Conservation (phyloP, 2,797 vertebrate genomes). For the Hapalemur alaotrensis region DNA sequence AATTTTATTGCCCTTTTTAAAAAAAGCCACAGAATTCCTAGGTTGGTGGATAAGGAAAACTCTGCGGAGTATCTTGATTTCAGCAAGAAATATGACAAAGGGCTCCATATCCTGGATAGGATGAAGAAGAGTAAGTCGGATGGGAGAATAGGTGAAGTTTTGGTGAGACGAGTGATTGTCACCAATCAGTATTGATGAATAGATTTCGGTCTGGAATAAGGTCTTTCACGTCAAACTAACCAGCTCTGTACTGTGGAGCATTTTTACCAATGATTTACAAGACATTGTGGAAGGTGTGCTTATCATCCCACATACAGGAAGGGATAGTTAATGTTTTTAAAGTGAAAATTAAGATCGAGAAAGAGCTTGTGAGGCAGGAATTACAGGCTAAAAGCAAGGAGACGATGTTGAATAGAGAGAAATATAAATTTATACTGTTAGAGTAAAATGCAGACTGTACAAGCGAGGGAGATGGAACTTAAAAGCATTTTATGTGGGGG, state of each 20-base stretch:
- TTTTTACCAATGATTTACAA: neutral
- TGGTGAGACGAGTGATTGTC: neutral
- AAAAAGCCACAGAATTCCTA: neutral
- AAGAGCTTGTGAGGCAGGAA: neutral
- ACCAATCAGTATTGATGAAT: neutral
- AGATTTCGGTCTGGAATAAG: neutral
- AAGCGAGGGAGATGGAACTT: neutral
- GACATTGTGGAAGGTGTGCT: neutral
- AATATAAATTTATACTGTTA: neutral
- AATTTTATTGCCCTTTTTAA: neutral
- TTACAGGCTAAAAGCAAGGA: neutral
- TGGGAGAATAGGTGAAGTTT: neutral
- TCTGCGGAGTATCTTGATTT: conserved; percentile 1
- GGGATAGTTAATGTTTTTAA: neutral
- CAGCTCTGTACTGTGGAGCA: neutral
- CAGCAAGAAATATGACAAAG: neutral
- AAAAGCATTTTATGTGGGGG: neutral
- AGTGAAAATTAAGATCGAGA: neutral
- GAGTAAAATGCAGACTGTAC: neutral
- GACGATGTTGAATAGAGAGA: neutral
- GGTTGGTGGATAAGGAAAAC: neutral
- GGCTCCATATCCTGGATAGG: neutral
- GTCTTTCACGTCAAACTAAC: neutral
- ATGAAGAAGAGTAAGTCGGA: neutral
- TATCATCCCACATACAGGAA: neutral